Evolutionary conservation across 2,113 vertebrate species (phyloP).

Genomic region (Cervus canadensis): DNA sequence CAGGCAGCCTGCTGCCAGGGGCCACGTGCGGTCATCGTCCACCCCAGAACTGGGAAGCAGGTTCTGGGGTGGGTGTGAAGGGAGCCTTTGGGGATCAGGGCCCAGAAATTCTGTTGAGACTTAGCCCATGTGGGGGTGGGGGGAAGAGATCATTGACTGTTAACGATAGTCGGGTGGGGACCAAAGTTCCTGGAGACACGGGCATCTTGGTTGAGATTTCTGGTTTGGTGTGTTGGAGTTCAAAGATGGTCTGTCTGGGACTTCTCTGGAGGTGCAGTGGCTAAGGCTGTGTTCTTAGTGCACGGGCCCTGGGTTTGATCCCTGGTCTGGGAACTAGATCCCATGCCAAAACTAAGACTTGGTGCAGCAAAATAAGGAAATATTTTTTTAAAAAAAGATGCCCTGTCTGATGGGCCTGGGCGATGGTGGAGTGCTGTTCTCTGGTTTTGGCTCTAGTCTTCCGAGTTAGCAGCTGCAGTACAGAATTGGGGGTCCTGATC

Average conservation of each 20-base stretch:
- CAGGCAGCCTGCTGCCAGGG: neutral
- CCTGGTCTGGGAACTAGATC: neutral
- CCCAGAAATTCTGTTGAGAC: neutral
- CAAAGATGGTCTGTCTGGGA: neutral
- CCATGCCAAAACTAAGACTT: neutral
- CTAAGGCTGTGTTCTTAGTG: neutral
- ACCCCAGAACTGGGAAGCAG: neutral
- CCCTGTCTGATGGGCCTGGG: neutral
- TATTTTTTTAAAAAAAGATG: neutral
- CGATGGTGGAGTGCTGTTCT: neutral
- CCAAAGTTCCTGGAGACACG: neutral
- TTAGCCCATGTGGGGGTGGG: rapidly evolving
- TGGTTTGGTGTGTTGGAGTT: neutral
- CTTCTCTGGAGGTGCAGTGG: neutral
- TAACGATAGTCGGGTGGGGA: neutral
- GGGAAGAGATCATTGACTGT: neutral
- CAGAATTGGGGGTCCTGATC: neutral
- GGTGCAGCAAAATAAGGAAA: neutral
- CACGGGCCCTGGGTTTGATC: neutral
- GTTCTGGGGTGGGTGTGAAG: neutral
- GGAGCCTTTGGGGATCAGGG: neutral
- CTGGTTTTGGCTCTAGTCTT: neutral
- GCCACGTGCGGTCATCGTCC: rapidly evolving
- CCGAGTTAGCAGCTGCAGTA: neutral
- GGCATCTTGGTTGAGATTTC: neutral